A percentile compares a stretch with the other conserved stretches of the same genome.
Evolutionary conservation across 2,797 vertebrate species (phyloP).

Genomic region (Triplophysa bombifrons): DNA sequence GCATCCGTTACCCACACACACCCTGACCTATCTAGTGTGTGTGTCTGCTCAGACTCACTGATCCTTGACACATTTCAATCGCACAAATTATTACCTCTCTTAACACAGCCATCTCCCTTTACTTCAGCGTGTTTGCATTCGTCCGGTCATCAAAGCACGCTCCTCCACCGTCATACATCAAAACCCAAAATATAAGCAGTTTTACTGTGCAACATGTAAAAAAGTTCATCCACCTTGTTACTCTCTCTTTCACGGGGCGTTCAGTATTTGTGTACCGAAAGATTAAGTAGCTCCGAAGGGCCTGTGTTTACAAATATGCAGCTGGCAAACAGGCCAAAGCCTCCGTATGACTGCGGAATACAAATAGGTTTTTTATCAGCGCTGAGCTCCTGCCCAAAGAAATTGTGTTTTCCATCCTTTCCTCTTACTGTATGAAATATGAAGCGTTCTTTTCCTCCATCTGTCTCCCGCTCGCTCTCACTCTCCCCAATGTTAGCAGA

Average conservation of each 20-base stretch:
- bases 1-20: slow-evolving; percentile 23
- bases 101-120: not conserved
- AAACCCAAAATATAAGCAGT: slow-evolving; percentile 34
- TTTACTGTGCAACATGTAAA: slow-evolving; percentile 24
- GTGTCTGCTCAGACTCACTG: not conserved
- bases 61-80: slow-evolving; percentile 30
- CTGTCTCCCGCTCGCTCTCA: slow-evolving; percentile 65
- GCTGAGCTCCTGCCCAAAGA: slow-evolving; percentile 78
- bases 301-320: slow-evolving; percentile 85
- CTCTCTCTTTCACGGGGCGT: slow-evolving; percentile 51
- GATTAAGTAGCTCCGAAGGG: slow-evolving; percentile 84
- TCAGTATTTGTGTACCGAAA: slow-evolving; percentile 80
- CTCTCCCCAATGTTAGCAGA: slow-evolving; percentile 53
- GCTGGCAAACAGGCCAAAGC: slow-evolving; percentile 81
- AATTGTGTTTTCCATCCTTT: slow-evolving; percentile 83
- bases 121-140: not conserved
- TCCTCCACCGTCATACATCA: slow-evolving; percentile 23
- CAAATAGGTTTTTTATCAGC: slow-evolving; percentile 87
- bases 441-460: slow-evolving; percentile 78
- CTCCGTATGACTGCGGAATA: slow-evolving; percentile 83
- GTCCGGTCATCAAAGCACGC: slow-evolving; percentile 12
- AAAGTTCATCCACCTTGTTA: slow-evolving; percentile 7
- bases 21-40: slow-evolving; percentile 26
- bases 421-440: slow-evolving; percentile 82
- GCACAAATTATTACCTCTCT: slow-evolving; percentile 9